Conservation (phyloP, 1,140 invertebrate genomes). For the Drosophila busckii region DNA sequence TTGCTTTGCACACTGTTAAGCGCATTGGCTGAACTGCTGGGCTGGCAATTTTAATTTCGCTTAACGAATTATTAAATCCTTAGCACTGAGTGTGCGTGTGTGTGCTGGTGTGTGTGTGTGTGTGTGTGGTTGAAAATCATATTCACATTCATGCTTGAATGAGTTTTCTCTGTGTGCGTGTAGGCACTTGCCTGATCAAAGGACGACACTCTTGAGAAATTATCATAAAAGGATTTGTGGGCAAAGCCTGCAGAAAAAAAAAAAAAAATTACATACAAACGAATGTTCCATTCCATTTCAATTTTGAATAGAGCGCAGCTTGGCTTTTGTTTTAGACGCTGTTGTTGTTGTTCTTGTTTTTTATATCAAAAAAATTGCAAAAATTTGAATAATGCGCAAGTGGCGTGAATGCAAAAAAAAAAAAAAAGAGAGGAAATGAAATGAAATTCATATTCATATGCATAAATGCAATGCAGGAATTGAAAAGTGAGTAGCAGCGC, state of each 20-base stretch:
- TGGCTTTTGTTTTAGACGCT: constrained; percentile 54
- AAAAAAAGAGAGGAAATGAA: constrained; percentile 12
- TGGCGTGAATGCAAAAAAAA: constrained; percentile 54
- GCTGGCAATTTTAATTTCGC: constrained; percentile 71
- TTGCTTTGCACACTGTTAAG: constrained; percentile 20
- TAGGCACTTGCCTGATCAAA: constrained; percentile 76
- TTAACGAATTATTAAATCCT: constrained; percentile 75
- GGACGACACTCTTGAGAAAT: constrained; percentile 78
- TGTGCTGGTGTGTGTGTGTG: constrained; percentile 21
- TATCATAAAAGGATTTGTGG: constrained; percentile 76
- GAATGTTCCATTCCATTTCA: constrained; percentile 20
- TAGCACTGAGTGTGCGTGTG: constrained; percentile 21
- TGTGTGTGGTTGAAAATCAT: constrained; percentile 62
- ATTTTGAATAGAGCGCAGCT: constrained; percentile 59
- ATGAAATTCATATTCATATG: constrained; percentile 48
- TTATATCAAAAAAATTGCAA: constrained; percentile 53
- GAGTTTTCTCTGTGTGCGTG: constrained; percentile 61
- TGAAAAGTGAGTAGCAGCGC: constrained; percentile 5
- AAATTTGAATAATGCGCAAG: constrained; percentile 78
- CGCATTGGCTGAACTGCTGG: background rate
- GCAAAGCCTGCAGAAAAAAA: constrained; percentile 15
- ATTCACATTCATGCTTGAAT: constrained; percentile 78
- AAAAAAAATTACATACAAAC: constrained; percentile 8
- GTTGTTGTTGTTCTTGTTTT: background rate
- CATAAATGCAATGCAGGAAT: constrained; percentile 5